Evolutionary conservation across 2,113 vertebrate genomes (phyloP).

Genomic region (Gobiocypris rarus): DNA sequence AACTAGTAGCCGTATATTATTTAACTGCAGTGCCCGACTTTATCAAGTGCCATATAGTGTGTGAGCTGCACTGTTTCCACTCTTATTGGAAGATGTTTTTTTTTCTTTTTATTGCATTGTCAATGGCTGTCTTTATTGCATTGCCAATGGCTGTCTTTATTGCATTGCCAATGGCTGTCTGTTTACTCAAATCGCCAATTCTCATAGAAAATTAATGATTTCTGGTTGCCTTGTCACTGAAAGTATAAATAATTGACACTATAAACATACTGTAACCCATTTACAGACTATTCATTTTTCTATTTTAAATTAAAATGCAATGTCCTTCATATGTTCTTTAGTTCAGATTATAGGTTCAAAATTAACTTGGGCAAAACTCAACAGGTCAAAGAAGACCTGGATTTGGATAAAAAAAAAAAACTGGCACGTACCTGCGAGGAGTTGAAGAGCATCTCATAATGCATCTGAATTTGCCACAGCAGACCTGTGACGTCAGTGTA

Average conservation of each 20-base stretch:
- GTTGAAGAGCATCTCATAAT: slow-evolving; percentile 88
- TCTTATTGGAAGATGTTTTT: too few species aligned
- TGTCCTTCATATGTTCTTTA: neutral
- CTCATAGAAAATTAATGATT: neutral
- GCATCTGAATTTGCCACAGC: slow-evolving; percentile 87
- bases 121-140: too few species aligned
- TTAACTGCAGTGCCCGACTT: too few species aligned
- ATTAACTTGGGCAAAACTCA: neutral
- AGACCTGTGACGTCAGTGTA: slow-evolving; percentile 80
- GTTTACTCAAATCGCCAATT: neutral
- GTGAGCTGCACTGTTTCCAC: too few species aligned
- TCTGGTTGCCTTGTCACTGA: neutral
- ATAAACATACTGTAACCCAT: neutral
- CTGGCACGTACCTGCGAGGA: slow-evolving; percentile 77
- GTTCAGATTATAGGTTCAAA: neutral
- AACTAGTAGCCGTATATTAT: too few species aligned
- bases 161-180: too few species aligned
- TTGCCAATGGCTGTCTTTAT: too few species aligned
- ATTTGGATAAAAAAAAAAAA: neutral
- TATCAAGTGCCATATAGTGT: too few species aligned
- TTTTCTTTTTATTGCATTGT: too few species aligned
- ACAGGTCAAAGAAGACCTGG: neutral
- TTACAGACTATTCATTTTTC: neutral
- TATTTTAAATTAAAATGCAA: neutral
- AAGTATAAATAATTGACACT: neutral